A percentile compares a stretch with the other conserved stretches of the same genome.
Conservation (phyloP, 92 coral and sea anemone species). For the Pocillopora meandrina region DNA sequence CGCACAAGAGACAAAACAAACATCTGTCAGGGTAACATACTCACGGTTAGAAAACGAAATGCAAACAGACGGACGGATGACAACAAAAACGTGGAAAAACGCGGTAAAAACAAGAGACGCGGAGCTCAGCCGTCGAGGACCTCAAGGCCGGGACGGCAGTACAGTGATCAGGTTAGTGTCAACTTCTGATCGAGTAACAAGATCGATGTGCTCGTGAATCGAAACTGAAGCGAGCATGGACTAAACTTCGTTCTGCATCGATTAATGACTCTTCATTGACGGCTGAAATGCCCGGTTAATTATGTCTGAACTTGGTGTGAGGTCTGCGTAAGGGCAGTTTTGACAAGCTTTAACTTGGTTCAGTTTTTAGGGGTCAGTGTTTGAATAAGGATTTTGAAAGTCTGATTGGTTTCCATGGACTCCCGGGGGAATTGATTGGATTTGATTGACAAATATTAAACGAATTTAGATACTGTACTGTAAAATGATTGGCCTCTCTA, state of each 20-base stretch:
- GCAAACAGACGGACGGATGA: neutral
- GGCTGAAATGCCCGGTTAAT: neutral
- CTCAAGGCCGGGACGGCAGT: too few species aligned
- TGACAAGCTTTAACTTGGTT: neutral
- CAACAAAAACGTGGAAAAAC: neutral
- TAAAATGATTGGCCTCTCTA: conserved; percentile 20
- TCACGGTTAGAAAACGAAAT: neutral
- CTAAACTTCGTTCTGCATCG: neutral
- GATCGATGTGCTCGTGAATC: conserved; percentile 4
- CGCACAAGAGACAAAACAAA: conserved; percentile 33
- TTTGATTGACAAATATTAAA: neutral
- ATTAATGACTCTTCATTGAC: conserved; percentile 3
- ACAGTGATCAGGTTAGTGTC: conserved; percentile 30
- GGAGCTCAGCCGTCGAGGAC: neutral
- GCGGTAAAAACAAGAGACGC: conserved; percentile 18
- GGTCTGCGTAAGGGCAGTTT: conserved; percentile 22
- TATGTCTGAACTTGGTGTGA: conserved; percentile 22
- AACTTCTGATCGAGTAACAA: conserved; percentile 20
- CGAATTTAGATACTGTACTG: neutral
- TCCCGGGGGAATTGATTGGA: neutral
- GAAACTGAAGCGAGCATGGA: neutral
- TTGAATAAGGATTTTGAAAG: neutral
- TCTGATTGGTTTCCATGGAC: neutral
- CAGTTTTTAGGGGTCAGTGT: neutral
- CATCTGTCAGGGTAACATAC: conserved; percentile 11